A percentile compares a stretch with the other conserved stretches of the same genome.
phyloP scores from a whole-genome alignment of 2,888 invertebrate genomes.

The Ophioninae sp. region DNA sequence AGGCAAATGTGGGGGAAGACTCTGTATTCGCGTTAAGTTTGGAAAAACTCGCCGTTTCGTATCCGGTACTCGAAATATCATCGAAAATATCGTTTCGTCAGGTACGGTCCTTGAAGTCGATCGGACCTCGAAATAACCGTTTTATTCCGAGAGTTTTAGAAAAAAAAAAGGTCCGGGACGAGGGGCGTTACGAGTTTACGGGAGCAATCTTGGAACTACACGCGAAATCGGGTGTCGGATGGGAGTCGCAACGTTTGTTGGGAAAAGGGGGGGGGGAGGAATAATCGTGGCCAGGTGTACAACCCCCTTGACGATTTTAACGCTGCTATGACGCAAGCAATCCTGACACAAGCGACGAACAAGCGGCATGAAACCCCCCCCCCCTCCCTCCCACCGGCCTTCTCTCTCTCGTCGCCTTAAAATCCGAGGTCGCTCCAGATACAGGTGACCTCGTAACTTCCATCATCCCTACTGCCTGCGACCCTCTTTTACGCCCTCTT shows the following conservation, averaged over 20 bases:
- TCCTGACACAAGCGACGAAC: slow-evolving; percentile 54
- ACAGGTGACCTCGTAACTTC: slow-evolving; percentile 69
- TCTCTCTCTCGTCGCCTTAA: slow-evolving; percentile 67
- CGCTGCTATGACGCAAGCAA: slow-evolving; percentile 59
- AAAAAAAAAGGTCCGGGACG: not conserved
- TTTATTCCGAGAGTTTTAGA: too few species aligned
- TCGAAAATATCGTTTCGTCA: too few species aligned
- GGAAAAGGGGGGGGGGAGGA: not conserved
- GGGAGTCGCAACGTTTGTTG: slow-evolving; percentile 5
- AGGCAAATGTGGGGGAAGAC: not conserved
- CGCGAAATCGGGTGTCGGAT: slow-evolving; percentile 36
- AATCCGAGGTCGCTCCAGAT: slow-evolving; percentile 69
- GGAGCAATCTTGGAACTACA: slow-evolving; percentile 10
- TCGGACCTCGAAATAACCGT: too few species aligned
- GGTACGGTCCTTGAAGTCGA: too few species aligned
- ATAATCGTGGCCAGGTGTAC: slow-evolving; percentile 42
- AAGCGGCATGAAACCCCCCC: slow-evolving; percentile 24
- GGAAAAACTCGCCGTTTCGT: too few species aligned
- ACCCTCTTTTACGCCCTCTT: slow-evolving; percentile 57
- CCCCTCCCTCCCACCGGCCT: too few species aligned
- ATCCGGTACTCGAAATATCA: too few species aligned
- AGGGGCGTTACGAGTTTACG: slow-evolving; percentile 30
- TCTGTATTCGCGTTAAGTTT: too few species aligned
- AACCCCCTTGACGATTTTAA: slow-evolving; percentile 51
- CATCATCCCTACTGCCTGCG: slow-evolving; percentile 60